Conservation (phyloP, 2,113 vertebrate genomes). For the Oryzias woworae region DNA sequence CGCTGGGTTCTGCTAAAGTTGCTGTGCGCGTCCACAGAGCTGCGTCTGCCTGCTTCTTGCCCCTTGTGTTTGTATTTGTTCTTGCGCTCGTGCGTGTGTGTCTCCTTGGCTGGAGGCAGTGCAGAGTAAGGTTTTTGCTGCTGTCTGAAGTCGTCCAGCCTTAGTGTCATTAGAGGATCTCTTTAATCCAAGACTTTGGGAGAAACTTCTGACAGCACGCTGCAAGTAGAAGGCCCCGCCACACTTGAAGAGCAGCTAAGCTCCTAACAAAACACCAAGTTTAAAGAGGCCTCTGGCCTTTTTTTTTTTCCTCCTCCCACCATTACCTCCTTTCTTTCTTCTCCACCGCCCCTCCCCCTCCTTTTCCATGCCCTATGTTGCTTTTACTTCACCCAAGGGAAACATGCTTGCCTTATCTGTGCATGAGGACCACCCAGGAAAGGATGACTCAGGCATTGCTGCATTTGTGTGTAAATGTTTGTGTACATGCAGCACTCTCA, state of each 20-base stretch:
- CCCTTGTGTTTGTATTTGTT: conserved; percentile 51
- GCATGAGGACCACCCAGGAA: conserved; percentile 80
- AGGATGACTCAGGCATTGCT: conserved; percentile 66
- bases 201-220: conserved; percentile 75
- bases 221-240: conserved; percentile 73
- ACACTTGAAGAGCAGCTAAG: conserved; percentile 70
- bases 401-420: conserved; percentile 78
- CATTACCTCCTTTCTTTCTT: conserved; percentile 59
- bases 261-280: conserved; percentile 77
- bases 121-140: conserved; percentile 65
- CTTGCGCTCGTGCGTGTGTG: conserved; percentile 43
- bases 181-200: conserved; percentile 77
- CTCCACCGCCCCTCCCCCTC: conserved; percentile 60
- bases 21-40: conserved; percentile 40
- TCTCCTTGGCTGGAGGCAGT: conserved; percentile 64
- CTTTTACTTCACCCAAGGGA: conserved; percentile 77
- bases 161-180: conserved; percentile 79
- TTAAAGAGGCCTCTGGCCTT: conserved; percentile 73
- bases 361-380: conserved; percentile 68
- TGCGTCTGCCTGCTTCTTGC: conserved; percentile 45
- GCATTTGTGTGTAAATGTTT: conserved; percentile 22
- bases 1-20: conserved; percentile 60
- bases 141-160: conserved; percentile 71
- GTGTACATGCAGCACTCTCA: conserved; percentile 39
- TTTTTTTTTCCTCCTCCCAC: conserved; percentile 57